phyloP scores from a whole-genome alignment of 1,140 invertebrate genomes.

The Drosophila eugracilis region DNA sequence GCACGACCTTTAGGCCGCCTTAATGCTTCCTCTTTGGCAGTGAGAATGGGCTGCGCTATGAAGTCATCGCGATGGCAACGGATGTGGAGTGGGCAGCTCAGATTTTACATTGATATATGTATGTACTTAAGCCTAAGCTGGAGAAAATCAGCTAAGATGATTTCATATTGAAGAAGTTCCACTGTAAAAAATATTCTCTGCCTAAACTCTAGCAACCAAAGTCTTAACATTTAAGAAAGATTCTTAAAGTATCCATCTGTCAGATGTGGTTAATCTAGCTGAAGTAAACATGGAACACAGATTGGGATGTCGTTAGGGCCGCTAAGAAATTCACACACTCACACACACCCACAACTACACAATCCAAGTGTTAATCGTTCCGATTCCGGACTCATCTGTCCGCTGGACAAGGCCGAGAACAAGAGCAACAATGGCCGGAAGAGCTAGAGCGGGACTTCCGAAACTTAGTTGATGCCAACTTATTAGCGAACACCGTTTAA shows the following conservation, averaged over 20 bases:
- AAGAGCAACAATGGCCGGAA: constrained; percentile 24
- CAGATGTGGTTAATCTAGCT: constrained; percentile 2
- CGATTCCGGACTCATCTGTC: constrained; percentile 57
- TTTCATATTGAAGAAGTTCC: neutral
- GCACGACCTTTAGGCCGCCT: constrained; percentile 43
- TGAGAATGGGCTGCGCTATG: constrained; percentile 15
- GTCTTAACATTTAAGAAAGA: neutral
- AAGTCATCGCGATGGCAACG: constrained; percentile 29
- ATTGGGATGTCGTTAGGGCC: constrained; percentile 48
- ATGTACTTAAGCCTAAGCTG: neutral
- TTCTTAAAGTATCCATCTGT: constrained; percentile 15
- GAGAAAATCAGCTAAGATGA: neutral
- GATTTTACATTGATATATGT: neutral
- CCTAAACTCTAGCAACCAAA: neutral
- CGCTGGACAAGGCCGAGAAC: constrained; percentile 63
- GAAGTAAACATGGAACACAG: neutral
- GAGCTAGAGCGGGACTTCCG: constrained; percentile 31
- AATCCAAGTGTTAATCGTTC: constrained; percentile 67
- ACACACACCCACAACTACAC: constrained; percentile 17
- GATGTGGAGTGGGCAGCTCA: neutral
- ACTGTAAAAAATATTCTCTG: neutral
- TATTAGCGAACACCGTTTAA: constrained; percentile 76
- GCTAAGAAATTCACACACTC: no score
- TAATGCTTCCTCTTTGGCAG: constrained; percentile 27
- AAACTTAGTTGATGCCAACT: constrained; percentile 63